Conservation (phyloP, 2,888 invertebrate genomes). For the Amblyjoppa proteus region DNA sequence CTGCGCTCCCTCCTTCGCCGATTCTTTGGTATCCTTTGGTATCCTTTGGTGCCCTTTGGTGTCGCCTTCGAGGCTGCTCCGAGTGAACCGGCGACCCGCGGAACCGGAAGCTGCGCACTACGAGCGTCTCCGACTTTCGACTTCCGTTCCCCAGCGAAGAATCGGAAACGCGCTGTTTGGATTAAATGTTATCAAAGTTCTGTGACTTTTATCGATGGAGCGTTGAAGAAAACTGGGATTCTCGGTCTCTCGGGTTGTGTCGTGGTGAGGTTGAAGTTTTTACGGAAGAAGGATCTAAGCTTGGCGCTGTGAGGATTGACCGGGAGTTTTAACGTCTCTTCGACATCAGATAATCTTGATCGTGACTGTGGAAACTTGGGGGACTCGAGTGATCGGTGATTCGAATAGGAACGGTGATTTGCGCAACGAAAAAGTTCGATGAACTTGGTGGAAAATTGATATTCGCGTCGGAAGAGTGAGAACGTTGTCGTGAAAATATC, state of each 20-base stretch:
- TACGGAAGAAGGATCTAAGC: background rate
- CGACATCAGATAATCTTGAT: background rate
- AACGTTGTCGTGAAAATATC: slow-evolving; percentile 12
- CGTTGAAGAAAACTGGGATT: background rate
- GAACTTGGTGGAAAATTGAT: slow-evolving; percentile 1
- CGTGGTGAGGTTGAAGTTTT: slow-evolving; percentile 3
- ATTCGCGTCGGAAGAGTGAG: background rate
- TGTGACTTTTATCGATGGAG: slow-evolving; percentile 20
- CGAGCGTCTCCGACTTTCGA: background rate
- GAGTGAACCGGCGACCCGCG: background rate
- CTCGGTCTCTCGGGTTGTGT: background rate
- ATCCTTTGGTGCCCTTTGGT: background rate
- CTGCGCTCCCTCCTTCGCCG: background rate
- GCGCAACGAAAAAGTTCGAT: background rate
- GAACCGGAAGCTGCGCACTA: background rate
- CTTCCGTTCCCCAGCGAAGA: background rate
- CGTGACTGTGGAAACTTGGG: background rate
- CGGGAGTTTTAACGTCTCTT: background rate
- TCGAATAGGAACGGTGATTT: background rate
- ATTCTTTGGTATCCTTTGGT: background rate
- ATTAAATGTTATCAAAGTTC: slow-evolving; percentile 24
- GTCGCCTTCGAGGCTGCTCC: background rate
- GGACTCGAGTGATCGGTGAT: background rate
- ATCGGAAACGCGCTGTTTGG: background rate
- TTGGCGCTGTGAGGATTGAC: background rate